These are phyloP conservation scores for Rhynchomys soricoides DNA, from an alignment of 2,113 vertebrate species.

Conservation along the genomic window DNA sequence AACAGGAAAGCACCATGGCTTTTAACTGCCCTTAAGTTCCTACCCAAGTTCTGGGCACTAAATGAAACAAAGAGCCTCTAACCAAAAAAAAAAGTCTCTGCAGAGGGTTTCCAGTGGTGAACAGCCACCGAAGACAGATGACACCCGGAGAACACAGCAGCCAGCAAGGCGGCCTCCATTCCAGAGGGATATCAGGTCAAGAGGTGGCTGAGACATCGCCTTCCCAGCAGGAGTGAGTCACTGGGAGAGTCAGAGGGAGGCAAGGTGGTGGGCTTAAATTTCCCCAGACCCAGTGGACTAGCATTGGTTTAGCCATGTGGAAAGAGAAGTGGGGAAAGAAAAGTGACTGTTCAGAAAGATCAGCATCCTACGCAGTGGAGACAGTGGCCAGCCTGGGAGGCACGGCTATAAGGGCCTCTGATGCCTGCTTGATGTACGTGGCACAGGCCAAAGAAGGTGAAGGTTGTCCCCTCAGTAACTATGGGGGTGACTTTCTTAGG, in stretches of 20 bases:
- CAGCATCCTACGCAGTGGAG: neutral
- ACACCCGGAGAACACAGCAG: slow-evolving; percentile 53
- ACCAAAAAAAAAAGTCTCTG: slow-evolving; percentile 43
- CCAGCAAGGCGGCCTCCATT: slow-evolving; percentile 59
- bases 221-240: slow-evolving; percentile 81
- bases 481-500: neutral
- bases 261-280: slow-evolving; percentile 61
- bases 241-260: slow-evolving; percentile 53
- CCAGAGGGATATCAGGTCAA: slow-evolving; percentile 71
- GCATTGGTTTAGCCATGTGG: slow-evolving; percentile 29
- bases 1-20: neutral
- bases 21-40: slow-evolving; percentile 18
- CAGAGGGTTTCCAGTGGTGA: slow-evolving; percentile 22
- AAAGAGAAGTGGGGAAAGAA: neutral
- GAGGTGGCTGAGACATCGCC: slow-evolving; percentile 71
- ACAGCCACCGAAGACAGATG: slow-evolving; percentile 62
- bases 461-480: too few species aligned
- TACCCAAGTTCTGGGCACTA: slow-evolving; percentile 40
- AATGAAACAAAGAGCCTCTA: slow-evolving; percentile 64
- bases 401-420: fast-evolving
- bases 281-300: slow-evolving; percentile 12
- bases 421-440: fast-evolving
- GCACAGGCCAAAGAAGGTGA: fast-evolving
- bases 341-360: neutral
- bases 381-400: neutral